Conservation (phyloP, 2,888 invertebrate species). For the Protophormia terraenovae region DNA sequence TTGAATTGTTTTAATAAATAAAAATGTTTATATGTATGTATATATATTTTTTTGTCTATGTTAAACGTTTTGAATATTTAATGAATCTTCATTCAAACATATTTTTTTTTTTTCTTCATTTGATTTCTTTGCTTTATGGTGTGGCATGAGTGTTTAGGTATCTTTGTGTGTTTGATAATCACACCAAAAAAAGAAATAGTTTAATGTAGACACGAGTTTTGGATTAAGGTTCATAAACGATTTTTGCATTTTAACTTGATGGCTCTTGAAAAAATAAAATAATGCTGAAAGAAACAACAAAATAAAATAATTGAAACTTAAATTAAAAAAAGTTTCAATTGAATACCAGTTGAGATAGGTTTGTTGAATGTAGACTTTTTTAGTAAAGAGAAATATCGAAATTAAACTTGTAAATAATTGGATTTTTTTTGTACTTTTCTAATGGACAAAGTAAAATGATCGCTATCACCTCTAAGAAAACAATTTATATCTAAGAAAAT, state of each 20-base stretch:
- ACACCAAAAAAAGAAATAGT: slow-evolving; percentile 17
- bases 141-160: not conserved
- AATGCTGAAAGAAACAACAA: no score
- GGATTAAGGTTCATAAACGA: not conserved
- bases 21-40: slow-evolving; percentile 2
- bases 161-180: not conserved
- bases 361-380: not conserved
- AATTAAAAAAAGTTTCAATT: slow-evolving; percentile 21
- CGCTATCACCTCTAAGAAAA: no score
- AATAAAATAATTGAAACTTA: not conserved
- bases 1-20: slow-evolving; percentile 9
- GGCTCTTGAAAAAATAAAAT: not conserved
- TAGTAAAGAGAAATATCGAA: no score
- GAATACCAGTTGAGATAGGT: slow-evolving; percentile 38
- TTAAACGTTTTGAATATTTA: slow-evolving; percentile 39
- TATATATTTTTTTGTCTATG: not conserved
- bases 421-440: no score
- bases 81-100: slow-evolving; percentile 7
- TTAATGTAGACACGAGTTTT: slow-evolving; percentile 29
- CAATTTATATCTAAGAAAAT: no score
- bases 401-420: no score
- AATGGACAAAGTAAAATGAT: no score
- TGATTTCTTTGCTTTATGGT: not conserved
- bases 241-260: slow-evolving; percentile 31
- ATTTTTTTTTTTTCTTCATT: not conserved